Evolutionary conservation across 2,113 vertebrate species (phyloP).

Genomic region (Salvelinus fontinalis): DNA sequence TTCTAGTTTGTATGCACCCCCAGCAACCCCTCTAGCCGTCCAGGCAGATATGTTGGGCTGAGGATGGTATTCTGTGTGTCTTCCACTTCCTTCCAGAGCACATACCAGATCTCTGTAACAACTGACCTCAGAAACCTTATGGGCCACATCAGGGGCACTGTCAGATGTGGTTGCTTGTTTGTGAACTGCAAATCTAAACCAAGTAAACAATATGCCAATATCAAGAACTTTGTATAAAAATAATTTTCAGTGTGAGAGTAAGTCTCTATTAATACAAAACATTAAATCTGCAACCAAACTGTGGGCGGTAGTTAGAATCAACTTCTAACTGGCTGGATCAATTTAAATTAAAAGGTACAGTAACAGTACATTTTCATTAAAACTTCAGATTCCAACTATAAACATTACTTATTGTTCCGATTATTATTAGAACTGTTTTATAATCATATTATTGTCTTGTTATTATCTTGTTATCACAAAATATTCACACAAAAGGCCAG

Average conservation of each 20-base stretch:
- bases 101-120: slow-evolving; percentile 23
- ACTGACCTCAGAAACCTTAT: not conserved
- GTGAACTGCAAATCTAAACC: slow-evolving; percentile 30
- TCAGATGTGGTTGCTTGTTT: slow-evolving; percentile 10
- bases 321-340: slow-evolving; percentile 30
- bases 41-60: not conserved
- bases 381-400: slow-evolving; percentile 37
- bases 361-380: slow-evolving; percentile 47
- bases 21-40: not conserved
- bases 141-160: slow-evolving; percentile 16
- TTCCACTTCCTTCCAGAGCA: not conserved
- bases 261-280: slow-evolving; percentile 63
- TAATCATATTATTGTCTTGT: slow-evolving; percentile 25
- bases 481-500: slow-evolving; percentile 64
- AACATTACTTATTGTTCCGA: slow-evolving; percentile 49
- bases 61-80: not conserved
- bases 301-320: slow-evolving; percentile 32
- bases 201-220: slow-evolving; percentile 31
- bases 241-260: slow-evolving; percentile 39
- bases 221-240: slow-evolving; percentile 47
- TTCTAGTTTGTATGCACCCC: not conserved
- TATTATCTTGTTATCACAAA: slow-evolving; percentile 66
- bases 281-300: slow-evolving; percentile 55
- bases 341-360: slow-evolving; percentile 49
- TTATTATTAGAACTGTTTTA: slow-evolving; percentile 56